Conservation (phyloP, 2,113 vertebrate genomes). For the Saguinus midas region DNA sequence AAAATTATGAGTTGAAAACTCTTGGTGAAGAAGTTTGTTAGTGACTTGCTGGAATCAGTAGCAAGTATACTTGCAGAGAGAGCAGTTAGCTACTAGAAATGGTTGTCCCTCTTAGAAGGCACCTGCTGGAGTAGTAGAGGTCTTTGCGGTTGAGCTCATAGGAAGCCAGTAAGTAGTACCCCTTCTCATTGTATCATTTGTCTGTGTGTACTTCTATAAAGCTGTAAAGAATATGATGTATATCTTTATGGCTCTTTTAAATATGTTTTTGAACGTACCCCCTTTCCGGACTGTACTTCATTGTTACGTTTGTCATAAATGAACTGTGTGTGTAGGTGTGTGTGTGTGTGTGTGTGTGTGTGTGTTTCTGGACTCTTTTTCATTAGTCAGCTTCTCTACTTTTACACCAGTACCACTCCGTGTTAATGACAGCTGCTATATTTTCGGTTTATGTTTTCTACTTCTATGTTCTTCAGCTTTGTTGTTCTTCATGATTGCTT, state of each 20-base stretch:
- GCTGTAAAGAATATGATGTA: neutral
- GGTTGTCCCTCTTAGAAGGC: neutral
- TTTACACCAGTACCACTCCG: neutral
- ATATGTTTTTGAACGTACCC: neutral
- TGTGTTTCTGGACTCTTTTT: neutral
- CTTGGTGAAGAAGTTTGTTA: neutral
- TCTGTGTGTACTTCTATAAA: neutral
- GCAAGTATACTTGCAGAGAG: neutral
- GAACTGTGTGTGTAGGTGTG: neutral
- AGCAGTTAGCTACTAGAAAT: neutral
- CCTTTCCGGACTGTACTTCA: neutral
- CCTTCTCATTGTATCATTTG: neutral
- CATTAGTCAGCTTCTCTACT: neutral
- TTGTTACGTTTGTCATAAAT: neutral
- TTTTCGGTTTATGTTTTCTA: conserved; percentile 8
- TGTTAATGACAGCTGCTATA: neutral
- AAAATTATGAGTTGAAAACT: neutral
- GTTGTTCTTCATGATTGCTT: neutral
- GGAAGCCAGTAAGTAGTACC: neutral
- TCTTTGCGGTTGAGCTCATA: neutral
- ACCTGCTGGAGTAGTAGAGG: neutral
- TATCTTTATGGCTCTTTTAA: neutral
- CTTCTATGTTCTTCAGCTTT: neutral
- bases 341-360: neutral
- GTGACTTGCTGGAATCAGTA: neutral